Evolutionary conservation across 1,140 invertebrate species (phyloP).

Genomic region (Papilio dardanus): DNA sequence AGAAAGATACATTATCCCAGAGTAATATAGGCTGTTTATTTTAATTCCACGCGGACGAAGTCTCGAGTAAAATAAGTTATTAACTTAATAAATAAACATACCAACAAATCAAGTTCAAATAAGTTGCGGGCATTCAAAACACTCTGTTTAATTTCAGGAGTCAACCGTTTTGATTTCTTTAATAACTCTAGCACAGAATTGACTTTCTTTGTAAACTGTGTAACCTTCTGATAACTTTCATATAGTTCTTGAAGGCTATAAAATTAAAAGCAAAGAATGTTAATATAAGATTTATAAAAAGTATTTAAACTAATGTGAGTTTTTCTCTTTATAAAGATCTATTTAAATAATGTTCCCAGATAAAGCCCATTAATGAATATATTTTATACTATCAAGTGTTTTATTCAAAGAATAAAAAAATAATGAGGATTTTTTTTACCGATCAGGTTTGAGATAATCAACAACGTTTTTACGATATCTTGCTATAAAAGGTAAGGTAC

Average conservation of each 20-base stretch:
- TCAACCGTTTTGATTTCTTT: constrained; percentile 70
- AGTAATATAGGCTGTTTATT: no score
- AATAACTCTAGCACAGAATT: constrained; percentile 69
- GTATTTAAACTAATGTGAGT: no score
- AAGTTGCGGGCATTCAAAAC: constrained; percentile 69
- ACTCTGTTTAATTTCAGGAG: constrained; percentile 67
- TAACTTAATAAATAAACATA: constrained; percentile 47
- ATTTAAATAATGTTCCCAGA: no score
- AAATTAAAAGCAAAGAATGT: constrained; percentile 38
- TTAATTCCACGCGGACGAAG: no score
- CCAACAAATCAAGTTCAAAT: constrained; percentile 71
- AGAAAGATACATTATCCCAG: no score
- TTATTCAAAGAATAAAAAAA: no score
- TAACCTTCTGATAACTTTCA: constrained; percentile 73
- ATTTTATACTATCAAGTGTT: no score
- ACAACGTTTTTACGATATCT: constrained; percentile 77
- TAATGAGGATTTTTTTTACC: no score
- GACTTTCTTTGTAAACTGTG: constrained; percentile 72
- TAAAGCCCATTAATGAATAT: no score
- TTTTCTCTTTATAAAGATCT: no score
- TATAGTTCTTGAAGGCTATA: constrained; percentile 68
- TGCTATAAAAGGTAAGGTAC: constrained; percentile 80
- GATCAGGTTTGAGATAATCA: constrained; percentile 73
- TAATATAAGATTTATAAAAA: constrained; percentile 25
- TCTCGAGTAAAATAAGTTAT: neutral